Evolutionary conservation across 2,113 vertebrate species (phyloP).

Genomic region (Trichechus manatus): DNA sequence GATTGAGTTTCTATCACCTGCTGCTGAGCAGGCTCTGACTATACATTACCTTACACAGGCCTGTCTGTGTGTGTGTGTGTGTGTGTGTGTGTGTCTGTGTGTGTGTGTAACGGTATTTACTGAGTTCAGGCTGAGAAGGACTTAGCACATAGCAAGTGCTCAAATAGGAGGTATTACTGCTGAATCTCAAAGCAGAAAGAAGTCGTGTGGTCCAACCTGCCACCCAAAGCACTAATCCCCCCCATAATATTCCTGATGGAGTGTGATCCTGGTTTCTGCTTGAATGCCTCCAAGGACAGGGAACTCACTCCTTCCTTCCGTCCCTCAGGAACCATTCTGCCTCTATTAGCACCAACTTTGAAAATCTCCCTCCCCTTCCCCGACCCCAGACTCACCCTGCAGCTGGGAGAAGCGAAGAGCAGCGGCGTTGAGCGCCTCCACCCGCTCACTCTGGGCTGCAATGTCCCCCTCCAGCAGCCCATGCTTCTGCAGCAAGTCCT

Average conservation of each 20-base stretch:
- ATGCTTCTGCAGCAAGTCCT: slow-evolving; percentile 97
- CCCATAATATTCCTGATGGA: not conserved
- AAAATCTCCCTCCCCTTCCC: not conserved
- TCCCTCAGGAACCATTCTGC: not conserved
- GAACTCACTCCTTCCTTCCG: not conserved
- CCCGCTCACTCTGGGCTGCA: slow-evolving; percentile 92
- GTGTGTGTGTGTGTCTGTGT: not conserved
- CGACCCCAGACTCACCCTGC: slow-evolving; percentile 87
- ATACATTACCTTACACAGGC: not conserved
- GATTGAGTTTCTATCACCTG: not conserved
- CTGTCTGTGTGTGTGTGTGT: not conserved
- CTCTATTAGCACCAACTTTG: not conserved
- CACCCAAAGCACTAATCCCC: not conserved
- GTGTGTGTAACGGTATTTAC: not conserved
- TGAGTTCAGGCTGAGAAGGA: not conserved
- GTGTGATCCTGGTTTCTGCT: not conserved
- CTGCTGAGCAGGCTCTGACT: not conserved
- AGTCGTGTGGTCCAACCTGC: not conserved
- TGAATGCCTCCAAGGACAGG: not conserved
- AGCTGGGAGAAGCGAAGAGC: slow-evolving; percentile 94
- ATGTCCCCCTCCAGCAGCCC: slow-evolving; percentile 95
- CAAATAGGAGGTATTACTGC: not conserved
- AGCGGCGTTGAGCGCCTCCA: slow-evolving; percentile 92
- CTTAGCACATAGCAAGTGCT: not conserved
- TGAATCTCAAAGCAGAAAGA: slow-evolving; percentile 16